These are phyloP conservation scores for Eupithecia pulchellata DNA, from an alignment of 2,888 invertebrate species.

Conservation along the genomic window DNA sequence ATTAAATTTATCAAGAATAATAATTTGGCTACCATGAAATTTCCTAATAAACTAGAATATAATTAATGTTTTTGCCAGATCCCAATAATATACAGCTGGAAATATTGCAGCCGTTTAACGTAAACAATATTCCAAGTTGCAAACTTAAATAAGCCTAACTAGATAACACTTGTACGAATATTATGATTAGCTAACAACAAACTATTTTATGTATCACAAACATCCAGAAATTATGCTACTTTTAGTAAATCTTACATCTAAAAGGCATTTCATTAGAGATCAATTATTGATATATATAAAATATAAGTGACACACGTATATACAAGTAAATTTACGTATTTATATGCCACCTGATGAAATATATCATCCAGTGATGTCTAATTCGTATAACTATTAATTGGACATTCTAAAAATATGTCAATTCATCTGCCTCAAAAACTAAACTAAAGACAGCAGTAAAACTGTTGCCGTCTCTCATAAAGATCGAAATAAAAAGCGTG, in stretches of 20 bases:
- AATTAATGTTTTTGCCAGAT: slow-evolving; percentile 7
- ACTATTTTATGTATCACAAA: slow-evolving; percentile 67
- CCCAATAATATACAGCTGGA: slow-evolving; percentile 1
- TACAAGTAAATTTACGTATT: slow-evolving; percentile 31
- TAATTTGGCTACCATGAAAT: neutral
- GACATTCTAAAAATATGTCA: slow-evolving; percentile 9
- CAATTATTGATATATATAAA: slow-evolving; percentile 54
- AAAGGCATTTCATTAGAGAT: slow-evolving; percentile 77
- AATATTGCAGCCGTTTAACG: slow-evolving; percentile 18
- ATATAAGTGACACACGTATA: slow-evolving; percentile 25
- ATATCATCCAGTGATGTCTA: slow-evolving; percentile 25
- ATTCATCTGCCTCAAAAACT: neutral
- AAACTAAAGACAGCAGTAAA: neutral
- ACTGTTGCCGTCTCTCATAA: too few species aligned
- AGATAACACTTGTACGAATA: slow-evolving; percentile 43
- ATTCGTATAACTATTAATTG: slow-evolving; percentile 25
- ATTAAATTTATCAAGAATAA: neutral
- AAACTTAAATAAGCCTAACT: slow-evolving; percentile 32
- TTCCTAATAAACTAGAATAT: neutral
- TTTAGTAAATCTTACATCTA: slow-evolving; percentile 62
- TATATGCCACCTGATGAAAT: slow-evolving; percentile 18
- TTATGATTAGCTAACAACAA: slow-evolving; percentile 36
- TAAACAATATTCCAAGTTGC: slow-evolving; percentile 39
- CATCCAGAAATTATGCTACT: slow-evolving; percentile 60
- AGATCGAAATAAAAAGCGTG: too few species aligned